Evolutionary conservation across 2,888 invertebrate species (phyloP).

Genomic region (Philaethria dido): DNA sequence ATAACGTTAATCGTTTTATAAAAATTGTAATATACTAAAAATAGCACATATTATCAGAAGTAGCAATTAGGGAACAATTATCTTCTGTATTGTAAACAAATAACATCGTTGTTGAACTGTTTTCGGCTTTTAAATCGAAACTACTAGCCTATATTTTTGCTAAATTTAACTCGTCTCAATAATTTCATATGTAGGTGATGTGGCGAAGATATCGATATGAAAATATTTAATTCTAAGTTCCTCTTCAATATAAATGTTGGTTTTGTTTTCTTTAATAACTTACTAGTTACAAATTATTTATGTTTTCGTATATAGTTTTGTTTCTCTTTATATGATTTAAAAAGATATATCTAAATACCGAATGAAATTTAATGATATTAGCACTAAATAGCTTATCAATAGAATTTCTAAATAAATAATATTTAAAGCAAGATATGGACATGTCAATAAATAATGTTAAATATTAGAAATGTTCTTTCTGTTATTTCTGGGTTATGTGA

Average conservation of each 20-base stretch:
- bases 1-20: too few relatives aligned
- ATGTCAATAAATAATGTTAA: too few relatives aligned
- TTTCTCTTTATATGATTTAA: not conserved
- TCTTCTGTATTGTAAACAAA: not conserved
- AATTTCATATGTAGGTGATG: slow-evolving; percentile 23
- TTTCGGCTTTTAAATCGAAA: slow-evolving; percentile 6
- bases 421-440: too few relatives aligned
- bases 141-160: slow-evolving; percentile 27
- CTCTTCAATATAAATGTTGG: not conserved
- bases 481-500: not conserved
- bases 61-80: not conserved
- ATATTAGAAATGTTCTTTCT: too few relatives aligned
- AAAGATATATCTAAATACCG: too few relatives aligned
- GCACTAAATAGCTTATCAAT: not conserved
- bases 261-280: slow-evolving; percentile 2
- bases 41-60: not conserved
- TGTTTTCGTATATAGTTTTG: not conserved
- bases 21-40: not conserved
- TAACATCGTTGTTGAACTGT: not conserved
- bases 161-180: slow-evolving; percentile 22
- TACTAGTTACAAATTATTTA: not conserved
- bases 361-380: too few relatives aligned
- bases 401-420: not conserved
- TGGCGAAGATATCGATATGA: slow-evolving; percentile 18
- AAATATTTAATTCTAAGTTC: not conserved